Conservation (phyloP, 2,888 invertebrate genomes). For the Platycheirus rosarum region DNA sequence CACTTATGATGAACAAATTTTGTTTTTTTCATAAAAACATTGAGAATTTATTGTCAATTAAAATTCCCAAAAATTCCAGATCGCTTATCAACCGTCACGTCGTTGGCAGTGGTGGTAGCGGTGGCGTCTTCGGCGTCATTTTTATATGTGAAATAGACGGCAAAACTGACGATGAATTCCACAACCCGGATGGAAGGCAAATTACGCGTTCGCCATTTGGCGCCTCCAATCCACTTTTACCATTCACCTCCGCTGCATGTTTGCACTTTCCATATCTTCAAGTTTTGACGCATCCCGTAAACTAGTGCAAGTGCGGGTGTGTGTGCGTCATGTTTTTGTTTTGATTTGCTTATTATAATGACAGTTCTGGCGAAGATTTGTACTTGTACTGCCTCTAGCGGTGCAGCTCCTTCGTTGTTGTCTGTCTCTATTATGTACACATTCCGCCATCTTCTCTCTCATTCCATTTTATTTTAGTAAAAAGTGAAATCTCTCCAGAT, state of each 20-base stretch:
- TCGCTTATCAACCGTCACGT: conserved; percentile 19
- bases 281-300: conserved; percentile 60
- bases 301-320: conserved; percentile 55
- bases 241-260: conserved; percentile 9
- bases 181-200: conserved; percentile 53
- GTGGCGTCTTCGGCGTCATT: neutral
- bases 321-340: conserved; percentile 61
- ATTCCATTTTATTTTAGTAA: conserved; percentile 11
- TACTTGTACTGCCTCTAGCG: conserved; percentile 11
- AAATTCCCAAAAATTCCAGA: conserved; percentile 67
- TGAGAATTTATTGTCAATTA: conserved; percentile 70
- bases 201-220: conserved; percentile 53
- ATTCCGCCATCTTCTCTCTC: conserved; percentile 23
- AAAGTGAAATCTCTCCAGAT: conserved; percentile 32
- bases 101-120: neutral
- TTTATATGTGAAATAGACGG: neutral
- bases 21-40: conserved; percentile 25
- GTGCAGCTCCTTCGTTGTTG: conserved; percentile 1
- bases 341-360: conserved; percentile 59
- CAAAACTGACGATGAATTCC: conserved; percentile 19
- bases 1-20: conserved; percentile 47
- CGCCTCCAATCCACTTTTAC: conserved; percentile 54
- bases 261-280: neutral
- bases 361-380: conserved; percentile 57
- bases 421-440: too few species aligned